Conservation (phyloP, 30 jellyfish, hydroid and myxozoan species). For the Turritopsis rubra region DNA sequence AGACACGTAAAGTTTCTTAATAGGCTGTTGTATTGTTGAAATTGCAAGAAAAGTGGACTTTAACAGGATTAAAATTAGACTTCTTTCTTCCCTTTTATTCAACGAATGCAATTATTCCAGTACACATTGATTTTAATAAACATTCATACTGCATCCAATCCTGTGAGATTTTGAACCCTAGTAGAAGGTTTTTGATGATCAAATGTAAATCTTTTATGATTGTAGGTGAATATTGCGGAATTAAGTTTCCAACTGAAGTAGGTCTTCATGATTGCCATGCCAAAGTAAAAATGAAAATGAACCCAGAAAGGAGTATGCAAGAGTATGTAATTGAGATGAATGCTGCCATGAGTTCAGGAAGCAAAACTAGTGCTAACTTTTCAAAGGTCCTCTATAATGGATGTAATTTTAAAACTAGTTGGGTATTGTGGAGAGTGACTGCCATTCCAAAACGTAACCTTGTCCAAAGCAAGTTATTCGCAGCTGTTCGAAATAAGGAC, state of each 20-base stretch:
- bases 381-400: neutral
- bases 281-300: conserved; percentile 29
- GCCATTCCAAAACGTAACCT: conserved; percentile 44
- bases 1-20: too few relatives aligned
- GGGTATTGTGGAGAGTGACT: conserved; percentile 55
- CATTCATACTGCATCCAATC: too few relatives aligned
- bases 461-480: conserved; percentile 43
- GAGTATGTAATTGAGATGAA: neutral
- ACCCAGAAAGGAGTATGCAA: neutral
- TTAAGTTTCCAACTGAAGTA: conserved; percentile 57
- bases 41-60: too few relatives aligned
- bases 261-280: conserved; percentile 51
- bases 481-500: conserved; percentile 40
- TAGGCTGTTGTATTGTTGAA: too few relatives aligned
- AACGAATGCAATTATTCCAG: too few relatives aligned
- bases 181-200: too few relatives aligned
- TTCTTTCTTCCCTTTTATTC: too few relatives aligned
- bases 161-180: too few relatives aligned
- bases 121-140: too few relatives aligned
- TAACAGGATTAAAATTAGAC: too few relatives aligned
- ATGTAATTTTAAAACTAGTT: conserved; percentile 46
- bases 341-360: neutral
- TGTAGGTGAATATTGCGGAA: conserved; percentile 52
- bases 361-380: neutral
- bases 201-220: too few relatives aligned